A percentile compares a stretch with the other conserved stretches of the same genome.
These are phyloP conservation scores for Ptilodon capucinus DNA, from an alignment of 2,888 invertebrate genomes.

Conservation along the genomic window DNA sequence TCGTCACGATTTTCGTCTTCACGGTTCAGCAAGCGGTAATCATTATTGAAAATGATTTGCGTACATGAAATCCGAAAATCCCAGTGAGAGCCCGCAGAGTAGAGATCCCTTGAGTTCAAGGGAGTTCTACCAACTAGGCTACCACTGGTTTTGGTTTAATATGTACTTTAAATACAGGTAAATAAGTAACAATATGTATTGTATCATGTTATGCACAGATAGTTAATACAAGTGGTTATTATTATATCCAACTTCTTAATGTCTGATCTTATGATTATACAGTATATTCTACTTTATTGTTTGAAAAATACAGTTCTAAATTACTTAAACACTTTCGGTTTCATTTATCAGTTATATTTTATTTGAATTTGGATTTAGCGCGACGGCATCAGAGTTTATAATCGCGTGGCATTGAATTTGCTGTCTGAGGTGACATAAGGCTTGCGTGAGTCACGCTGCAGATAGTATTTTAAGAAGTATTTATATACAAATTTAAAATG, in stretches of 20 bases:
- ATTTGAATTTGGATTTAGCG: not conserved
- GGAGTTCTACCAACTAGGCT: too few relatives aligned
- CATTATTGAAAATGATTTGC: too few relatives aligned
- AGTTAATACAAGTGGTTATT: not conserved
- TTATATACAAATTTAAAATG: not conserved
- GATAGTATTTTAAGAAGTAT: not conserved
- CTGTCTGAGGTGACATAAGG: not conserved
- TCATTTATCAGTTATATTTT: not conserved
- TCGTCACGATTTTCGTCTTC: too few relatives aligned
- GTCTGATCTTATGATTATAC: not conserved
- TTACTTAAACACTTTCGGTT: not conserved
- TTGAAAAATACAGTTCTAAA: not conserved
- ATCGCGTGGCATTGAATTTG: not conserved
- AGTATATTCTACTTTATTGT: not conserved
- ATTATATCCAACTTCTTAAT: not conserved
- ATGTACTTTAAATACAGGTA: too few relatives aligned
- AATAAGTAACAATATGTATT: too few relatives aligned
- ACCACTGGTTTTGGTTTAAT: too few relatives aligned
- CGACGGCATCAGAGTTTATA: not conserved
- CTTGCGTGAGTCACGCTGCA: not conserved
- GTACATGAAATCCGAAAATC: too few relatives aligned
- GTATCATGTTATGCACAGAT: too few relatives aligned
- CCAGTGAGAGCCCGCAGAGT: too few relatives aligned
- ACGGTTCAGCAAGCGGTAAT: too few relatives aligned
- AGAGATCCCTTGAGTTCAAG: too few relatives aligned